Evolutionary conservation across 2,113 vertebrate genomes (phyloP).

Genomic region (Aspiorhynchus laticeps): DNA sequence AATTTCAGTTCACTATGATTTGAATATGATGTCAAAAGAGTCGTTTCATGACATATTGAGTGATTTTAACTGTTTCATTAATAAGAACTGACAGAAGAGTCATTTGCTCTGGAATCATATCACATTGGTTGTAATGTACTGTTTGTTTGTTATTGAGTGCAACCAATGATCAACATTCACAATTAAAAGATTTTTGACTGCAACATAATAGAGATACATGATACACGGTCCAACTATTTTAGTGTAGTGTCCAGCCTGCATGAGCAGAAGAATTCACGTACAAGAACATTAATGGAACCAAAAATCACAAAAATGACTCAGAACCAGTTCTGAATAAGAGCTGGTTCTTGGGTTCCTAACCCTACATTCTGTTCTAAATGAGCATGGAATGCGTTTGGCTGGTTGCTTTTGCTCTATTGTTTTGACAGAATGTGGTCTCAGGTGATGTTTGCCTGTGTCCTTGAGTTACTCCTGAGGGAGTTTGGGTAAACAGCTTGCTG

Average conservation of each 20-base stretch:
- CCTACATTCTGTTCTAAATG: constrained; percentile 3
- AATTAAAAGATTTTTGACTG: background rate
- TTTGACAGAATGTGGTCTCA: constrained; percentile 47
- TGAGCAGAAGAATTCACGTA: background rate
- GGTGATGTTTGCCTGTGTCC: constrained; percentile 47
- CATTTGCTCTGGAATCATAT: background rate
- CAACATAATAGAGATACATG: background rate
- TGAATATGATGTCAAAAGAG: background rate
- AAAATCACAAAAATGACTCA: background rate
- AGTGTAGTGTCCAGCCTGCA: background rate
- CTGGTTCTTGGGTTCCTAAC: background rate
- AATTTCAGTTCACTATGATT: background rate
- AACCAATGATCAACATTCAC: background rate
- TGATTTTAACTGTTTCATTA: background rate
- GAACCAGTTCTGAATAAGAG: background rate
- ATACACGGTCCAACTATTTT: background rate
- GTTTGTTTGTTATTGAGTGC: background rate
- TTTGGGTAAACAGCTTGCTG: constrained; percentile 43
- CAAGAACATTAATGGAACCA: background rate
- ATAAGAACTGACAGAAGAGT: background rate
- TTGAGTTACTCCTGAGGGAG: constrained; percentile 23
- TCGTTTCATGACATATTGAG: background rate
- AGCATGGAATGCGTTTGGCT: constrained; percentile 1
- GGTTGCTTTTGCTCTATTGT: constrained; percentile 34
- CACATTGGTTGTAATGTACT: background rate